Conservation (phyloP, 2,113 vertebrate species). For the Carassius carassius region DNA sequence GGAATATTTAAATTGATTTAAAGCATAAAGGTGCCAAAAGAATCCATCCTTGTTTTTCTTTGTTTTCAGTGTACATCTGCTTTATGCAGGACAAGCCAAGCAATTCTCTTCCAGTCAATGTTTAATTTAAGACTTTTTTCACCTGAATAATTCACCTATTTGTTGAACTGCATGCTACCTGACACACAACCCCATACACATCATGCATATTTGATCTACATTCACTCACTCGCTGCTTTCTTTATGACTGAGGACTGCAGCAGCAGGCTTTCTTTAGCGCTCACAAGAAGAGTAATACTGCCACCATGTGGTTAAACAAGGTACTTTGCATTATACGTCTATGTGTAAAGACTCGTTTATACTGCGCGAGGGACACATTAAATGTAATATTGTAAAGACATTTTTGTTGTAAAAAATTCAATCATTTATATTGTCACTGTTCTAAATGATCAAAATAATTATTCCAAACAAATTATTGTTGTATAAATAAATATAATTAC, state of each 20-base stretch:
- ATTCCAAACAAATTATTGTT: no score
- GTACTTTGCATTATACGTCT: neutral
- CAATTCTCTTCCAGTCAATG: constrained; percentile 31
- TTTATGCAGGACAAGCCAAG: constrained; percentile 3
- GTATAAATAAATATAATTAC: no score
- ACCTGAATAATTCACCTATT: constrained; percentile 46
- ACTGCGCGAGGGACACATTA: neutral
- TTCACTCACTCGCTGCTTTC: constrained; percentile 3
- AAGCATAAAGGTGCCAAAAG: neutral
- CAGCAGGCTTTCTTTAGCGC: neutral
- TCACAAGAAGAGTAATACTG: constrained; percentile 52
- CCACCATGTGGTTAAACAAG: constrained; percentile 48
- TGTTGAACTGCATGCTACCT: constrained; percentile 50
- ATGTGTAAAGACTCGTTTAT: neutral
- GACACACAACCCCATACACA: constrained; percentile 52
- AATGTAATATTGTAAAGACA: no score
- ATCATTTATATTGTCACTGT: no score
- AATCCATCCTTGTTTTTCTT: neutral
- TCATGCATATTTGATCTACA: constrained; percentile 41
- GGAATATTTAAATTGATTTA: constrained; percentile 25
- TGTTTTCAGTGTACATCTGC: neutral
- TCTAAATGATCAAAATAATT: no score
- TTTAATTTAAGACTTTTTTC: constrained; percentile 38
- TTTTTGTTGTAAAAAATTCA: no score
- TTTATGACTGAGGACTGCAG: constrained; percentile 4